Conservation (phyloP, 2,113 vertebrate genomes). For the Trematocara stigmaticum region DNA sequence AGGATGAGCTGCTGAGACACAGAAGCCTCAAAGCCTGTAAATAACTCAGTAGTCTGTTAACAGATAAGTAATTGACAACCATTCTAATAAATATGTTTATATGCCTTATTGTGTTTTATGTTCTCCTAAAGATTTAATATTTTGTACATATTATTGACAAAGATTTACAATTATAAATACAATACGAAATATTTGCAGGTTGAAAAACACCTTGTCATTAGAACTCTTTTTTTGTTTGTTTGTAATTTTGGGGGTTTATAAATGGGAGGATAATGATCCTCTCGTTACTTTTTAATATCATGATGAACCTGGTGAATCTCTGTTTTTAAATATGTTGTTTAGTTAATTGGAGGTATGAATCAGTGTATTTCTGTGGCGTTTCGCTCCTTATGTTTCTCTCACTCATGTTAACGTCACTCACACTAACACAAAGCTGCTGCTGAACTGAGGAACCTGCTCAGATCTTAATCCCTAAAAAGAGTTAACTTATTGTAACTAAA, state of each 20-base stretch:
- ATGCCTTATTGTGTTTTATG: background rate
- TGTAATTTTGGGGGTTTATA: background rate
- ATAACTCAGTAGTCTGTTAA: background rate
- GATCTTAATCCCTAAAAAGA: background rate
- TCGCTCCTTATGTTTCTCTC: background rate
- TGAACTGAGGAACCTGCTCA: slow-evolving; percentile 8
- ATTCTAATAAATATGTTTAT: background rate
- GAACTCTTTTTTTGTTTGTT: background rate
- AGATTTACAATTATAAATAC: background rate
- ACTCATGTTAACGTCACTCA: background rate
- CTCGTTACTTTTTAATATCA: background rate
- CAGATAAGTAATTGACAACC: background rate
- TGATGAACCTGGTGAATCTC: background rate
- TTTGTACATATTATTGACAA: background rate
- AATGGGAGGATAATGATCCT: background rate
- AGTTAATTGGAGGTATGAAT: background rate
- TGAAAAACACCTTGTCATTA: background rate
- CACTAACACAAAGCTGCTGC: slow-evolving; percentile 28
- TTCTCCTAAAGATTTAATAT: background rate
- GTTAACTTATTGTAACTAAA: background rate
- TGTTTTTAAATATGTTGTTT: background rate
- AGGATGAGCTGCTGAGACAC: background rate
- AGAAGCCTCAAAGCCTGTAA: background rate
- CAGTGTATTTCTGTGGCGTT: background rate
- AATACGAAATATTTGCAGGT: background rate